Base-by-base conservation (phyloP, 2,797 vertebrate species). In the Coregonus ussuriensis region DNA sequence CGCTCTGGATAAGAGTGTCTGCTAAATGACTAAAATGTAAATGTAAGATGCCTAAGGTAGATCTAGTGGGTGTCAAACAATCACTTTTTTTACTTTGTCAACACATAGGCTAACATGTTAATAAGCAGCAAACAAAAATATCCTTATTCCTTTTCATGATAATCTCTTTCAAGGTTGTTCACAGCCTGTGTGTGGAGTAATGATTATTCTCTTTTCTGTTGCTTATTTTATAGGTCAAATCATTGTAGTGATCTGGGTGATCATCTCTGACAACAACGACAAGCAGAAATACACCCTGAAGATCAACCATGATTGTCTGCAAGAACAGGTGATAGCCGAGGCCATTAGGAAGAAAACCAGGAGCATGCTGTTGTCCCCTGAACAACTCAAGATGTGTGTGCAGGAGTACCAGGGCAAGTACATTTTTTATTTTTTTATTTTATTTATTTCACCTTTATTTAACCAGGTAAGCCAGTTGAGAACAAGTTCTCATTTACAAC, bases 341-440 rank as follows among this genome's bases (percentile, higher is more conserved):
- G 97, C 98, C 86, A 99, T 99, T 89, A 95, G 97, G 82, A 99
- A 99, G 88, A 99, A 99, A 91, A 99, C 97, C 0, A 94, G 97
- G 85, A 98, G 97, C 88, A 99, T 99, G 98, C 91, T 98, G 89
- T 88, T 99, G 66, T 98, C 98, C 1, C 93, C 95, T 5, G 97
- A 98, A 85, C 98, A 99, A 92, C 93, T 99, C 7, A 98, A 98
- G 91, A 97, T 98, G 92, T 99, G 98, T n/a, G 98, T 99, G 79
- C 95, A 98, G 91, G 98, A 99, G 81, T 99, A 99, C 91, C 98
- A 99, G 94, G 97, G 98, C 82, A 98, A 99, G 87, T 99, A 99
- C 83, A 25, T 25, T 25, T 25, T 25, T 25, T 25, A 25, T 25
- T 25, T 25, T 25, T 25, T 25, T 25, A 25, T 25, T 25, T 25